Base-by-base conservation (phyloP, 1,140 invertebrate genomes). In the Bombus vancouverensis region DNA sequence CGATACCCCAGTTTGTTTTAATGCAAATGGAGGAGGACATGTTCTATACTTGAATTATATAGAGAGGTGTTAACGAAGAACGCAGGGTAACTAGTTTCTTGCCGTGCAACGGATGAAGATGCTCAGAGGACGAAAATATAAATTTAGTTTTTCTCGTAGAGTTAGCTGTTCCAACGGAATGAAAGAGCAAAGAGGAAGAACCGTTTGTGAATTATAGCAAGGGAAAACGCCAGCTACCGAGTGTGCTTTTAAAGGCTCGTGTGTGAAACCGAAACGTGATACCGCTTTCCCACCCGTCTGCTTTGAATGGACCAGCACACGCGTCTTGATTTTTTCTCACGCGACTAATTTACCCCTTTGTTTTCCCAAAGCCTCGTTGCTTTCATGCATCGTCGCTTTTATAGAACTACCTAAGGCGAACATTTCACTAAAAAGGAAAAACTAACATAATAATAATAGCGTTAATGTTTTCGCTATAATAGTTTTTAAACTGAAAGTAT, bases 281-380 rank as follows among this genome's bases (percentile, higher is more conserved):
- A 88, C 88, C 82, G 70, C 66, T 79, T 68, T 81, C 73, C 79
- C 77, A 53, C 62, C 68, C 44, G 88, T 59, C 68, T 88, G 72
- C 87, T 70, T 74, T 84, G 87, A 89, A 89, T 88, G 87, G 88
- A 81, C 87, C 77, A 66, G 83, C 88, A 73, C n/a, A 76, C 88
- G 87, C 81, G 83, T 88, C 82, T 89, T 73, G 72, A 72, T 84
- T 89, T 88, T 78, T 83, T 85, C 87, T 89, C 88, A 88, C 88
- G 87, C 66, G 47, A 65, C 66, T 79, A 66, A 59, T 76, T 65
- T 80, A 66, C 75, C 73, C 34, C 72, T 80, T 81, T 76, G 83
- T 85, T 72, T 71, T 66, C 57, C 34, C 65, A 34, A n/a, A 88
- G 65, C 32, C 13, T 9, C 13, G 53, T n/a, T 18, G 32, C 42